Evolutionary conservation across 2,888 invertebrate species (phyloP).

Genomic region (Xanthia icteritia): DNA sequence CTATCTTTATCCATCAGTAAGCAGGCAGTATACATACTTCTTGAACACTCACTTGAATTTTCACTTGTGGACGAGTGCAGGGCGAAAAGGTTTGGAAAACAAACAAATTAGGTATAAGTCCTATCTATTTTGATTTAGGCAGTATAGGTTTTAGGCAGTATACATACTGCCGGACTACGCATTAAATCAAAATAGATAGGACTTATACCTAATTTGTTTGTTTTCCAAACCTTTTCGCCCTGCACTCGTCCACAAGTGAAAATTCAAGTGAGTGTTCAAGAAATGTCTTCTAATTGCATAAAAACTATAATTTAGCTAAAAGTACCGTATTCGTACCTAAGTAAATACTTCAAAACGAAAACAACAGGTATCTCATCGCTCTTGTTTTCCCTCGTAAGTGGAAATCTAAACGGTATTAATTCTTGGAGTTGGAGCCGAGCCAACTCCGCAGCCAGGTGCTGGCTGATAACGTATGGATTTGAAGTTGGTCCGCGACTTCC

Average conservation of each 20-base stretch:
- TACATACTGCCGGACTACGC: too few relatives aligned
- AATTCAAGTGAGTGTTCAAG: too few relatives aligned
- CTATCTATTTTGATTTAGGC: background rate
- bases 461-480: conserved; percentile 49
- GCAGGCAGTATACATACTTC: background rate
- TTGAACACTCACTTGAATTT: too few relatives aligned
- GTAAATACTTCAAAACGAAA: conserved; percentile 13
- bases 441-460: conserved; percentile 54
- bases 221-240: background rate
- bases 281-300: background rate
- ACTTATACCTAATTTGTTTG: background rate
- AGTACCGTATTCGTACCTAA: too few relatives aligned
- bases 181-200: background rate
- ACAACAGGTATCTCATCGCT: conserved; percentile 45
- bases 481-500: conserved; percentile 37
- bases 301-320: background rate
- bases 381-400: conserved; percentile 46
- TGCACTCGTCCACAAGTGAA: background rate
- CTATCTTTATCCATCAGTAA: background rate
- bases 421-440: conserved; percentile 52
- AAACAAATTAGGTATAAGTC: background rate
- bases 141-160: too few relatives aligned
- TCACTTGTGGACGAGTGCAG: background rate
- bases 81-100: background rate
- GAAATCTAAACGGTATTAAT: conserved; percentile 59